Base-by-base conservation (phyloP, 2,113 vertebrate genomes). In the Parotia lawesii region DNA sequence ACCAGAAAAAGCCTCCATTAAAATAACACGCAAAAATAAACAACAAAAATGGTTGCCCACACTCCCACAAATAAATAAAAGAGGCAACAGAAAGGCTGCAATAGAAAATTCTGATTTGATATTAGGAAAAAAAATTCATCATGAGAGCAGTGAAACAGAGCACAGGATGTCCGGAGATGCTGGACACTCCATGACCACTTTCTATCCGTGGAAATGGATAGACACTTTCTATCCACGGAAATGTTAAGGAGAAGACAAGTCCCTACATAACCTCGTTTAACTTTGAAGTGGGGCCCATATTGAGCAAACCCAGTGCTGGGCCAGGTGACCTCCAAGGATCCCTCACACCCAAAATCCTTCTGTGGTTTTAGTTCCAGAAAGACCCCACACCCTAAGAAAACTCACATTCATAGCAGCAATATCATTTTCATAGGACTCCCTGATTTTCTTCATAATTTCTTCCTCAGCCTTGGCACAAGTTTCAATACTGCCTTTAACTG, bases 341-440 rank as follows among this genome's bases (percentile, higher is more conserved):
- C 9, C 66, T 76, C 74, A 72, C 37, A 89, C 12, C 10, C 61
- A 37, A 78, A 75, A 48, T 16, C 25, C 31, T 75, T 25, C 56
- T 7, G 2, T 31, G 12, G 7, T 33, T 89, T 37, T 22, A 61
- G 29, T 21, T 92, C 42, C 65, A 92, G 50, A 67, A 95, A 90
- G 8, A 17, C 4, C 10, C 40, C 45, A 57, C 14, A 28, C 28
- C 23, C 31, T 15, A 54, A 56, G 57, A 78, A 44, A n/a, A 98
- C 99, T 98, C 97, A 99, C 99, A 65, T 99, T 99, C 99, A 99
- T 99, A 97, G 99, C 99, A 96, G 99, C 98, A 96, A 99, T 98
- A 85, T 99, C 99, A 47, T 99, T 99, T 96, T 99, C 99, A 28
- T 99, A 99, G 51, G 99, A 99, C 97, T 99, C 99, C 94, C 98